phyloP scores from a whole-genome alignment of 2,888 invertebrate species.

The Dryobota labecula region DNA sequence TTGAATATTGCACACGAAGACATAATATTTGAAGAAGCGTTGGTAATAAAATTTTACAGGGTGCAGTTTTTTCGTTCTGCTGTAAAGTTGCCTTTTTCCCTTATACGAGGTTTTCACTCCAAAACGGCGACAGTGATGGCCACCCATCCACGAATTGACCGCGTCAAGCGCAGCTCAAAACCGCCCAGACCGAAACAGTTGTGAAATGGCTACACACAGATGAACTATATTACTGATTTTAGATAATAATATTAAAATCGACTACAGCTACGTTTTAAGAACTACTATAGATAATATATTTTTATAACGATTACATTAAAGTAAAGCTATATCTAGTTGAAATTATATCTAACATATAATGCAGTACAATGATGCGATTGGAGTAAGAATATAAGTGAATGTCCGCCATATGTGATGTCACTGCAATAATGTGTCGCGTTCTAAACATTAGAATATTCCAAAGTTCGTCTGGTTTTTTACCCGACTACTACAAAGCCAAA shows the following conservation, averaged over 20 bases:
- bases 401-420: background rate
- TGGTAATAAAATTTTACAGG: no score
- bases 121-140: no score
- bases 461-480: no score
- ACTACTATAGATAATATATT: background rate
- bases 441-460: background rate
- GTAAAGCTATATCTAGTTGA: constrained; percentile 1
- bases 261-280: constrained; percentile 4
- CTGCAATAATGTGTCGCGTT: background rate
- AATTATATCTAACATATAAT: constrained; percentile 8
- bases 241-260: constrained; percentile 32
- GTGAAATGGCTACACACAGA: constrained; percentile 8
- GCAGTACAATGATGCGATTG: constrained; percentile 1
- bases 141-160: background rate
- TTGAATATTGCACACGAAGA: no score
- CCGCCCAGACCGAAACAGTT: background rate
- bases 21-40: no score
- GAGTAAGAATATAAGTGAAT: background rate
- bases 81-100: no score
- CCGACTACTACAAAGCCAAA: no score
- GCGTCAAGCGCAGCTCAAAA: background rate
- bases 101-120: no score
- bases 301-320: constrained; percentile 4
- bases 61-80: no score
- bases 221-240: background rate